Evolutionary conservation across 2,797 vertebrate genomes (phyloP).

Genomic region (Cynopterus sphinx): DNA sequence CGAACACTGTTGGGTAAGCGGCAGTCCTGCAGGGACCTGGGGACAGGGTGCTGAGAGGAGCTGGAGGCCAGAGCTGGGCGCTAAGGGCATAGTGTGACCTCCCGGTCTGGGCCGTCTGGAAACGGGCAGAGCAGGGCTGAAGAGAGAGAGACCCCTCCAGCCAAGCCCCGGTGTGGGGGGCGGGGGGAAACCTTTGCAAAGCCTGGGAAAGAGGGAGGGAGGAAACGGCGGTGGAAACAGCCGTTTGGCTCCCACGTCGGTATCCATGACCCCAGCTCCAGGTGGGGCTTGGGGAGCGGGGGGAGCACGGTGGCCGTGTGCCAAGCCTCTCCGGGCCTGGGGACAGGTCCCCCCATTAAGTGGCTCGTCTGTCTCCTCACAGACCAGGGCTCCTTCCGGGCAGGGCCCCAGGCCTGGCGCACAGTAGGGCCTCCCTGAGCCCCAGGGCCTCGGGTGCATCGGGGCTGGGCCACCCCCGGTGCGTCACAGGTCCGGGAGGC

Average conservation of each 20-base stretch:
- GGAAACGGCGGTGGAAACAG: neutral
- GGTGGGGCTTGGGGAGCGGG: neutral
- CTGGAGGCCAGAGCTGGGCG: neutral
- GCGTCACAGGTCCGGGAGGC: fast-evolving
- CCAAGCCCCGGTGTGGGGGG: neutral
- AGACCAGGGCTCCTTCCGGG: neutral
- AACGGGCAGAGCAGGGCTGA: neutral
- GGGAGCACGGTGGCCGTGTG: neutral
- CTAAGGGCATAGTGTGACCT: fast-evolving
- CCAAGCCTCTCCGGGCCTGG: neutral
- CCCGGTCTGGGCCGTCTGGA: neutral
- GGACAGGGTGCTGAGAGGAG: neutral
- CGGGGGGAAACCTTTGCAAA: neutral
- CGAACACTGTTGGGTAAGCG: fast-evolving
- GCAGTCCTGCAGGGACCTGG: neutral
- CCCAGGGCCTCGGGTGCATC: neutral
- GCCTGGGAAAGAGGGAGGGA: neutral
- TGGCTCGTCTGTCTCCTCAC: neutral
- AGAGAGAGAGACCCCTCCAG: neutral
- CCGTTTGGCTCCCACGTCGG: neutral
- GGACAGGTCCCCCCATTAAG: neutral
- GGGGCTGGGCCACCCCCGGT: fast-evolving
- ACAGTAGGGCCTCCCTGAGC: neutral
- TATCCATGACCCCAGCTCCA: neutral
- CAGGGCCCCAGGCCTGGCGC: neutral